phyloP scores from a whole-genome alignment of 1,140 invertebrate species.

The Lepidostoma basale region DNA sequence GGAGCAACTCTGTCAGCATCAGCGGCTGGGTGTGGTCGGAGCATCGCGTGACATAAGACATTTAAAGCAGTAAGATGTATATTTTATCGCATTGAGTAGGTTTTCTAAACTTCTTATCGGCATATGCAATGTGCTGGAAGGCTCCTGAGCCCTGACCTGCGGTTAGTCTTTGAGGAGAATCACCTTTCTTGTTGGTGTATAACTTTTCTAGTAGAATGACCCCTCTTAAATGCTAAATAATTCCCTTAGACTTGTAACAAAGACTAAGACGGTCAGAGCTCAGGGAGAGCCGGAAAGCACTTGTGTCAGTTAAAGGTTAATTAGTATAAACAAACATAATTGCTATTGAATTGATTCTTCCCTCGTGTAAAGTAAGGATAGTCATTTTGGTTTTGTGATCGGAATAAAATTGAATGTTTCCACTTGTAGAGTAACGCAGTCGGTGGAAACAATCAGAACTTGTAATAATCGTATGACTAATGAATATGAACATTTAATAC shows the following conservation, averaged over 20 bases:
- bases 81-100: slow-evolving; percentile 40
- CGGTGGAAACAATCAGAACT: not conserved
- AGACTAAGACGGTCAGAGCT: slow-evolving; percentile 2
- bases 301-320: slow-evolving; percentile 12
- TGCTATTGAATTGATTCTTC: slow-evolving; percentile 9
- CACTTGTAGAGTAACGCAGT: not conserved
- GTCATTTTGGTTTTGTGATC: not conserved
- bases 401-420: slow-evolving; percentile 13
- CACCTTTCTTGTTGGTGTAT: not conserved
- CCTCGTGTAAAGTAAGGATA: slow-evolving; percentile 4
- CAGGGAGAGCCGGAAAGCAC: slow-evolving; percentile 22
- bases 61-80: slow-evolving; percentile 22
- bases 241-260: not conserved
- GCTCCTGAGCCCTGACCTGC: slow-evolving; percentile 25
- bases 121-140: slow-evolving; percentile 39
- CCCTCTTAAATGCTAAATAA: too few relatives aligned
- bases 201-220: too few relatives aligned
- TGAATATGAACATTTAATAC: not conserved
- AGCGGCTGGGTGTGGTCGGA: too few relatives aligned
- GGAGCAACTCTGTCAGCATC: slow-evolving; percentile 5
- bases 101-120: slow-evolving; percentile 41
- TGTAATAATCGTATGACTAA: slow-evolving; percentile 9
- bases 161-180: not conserved
- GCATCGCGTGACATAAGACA: slow-evolving; percentile 16
- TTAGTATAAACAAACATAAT: slow-evolving; percentile 25